phyloP scores from a whole-genome alignment of 2,113 vertebrate genomes.

The Nothobranchius kuhntae region DNA sequence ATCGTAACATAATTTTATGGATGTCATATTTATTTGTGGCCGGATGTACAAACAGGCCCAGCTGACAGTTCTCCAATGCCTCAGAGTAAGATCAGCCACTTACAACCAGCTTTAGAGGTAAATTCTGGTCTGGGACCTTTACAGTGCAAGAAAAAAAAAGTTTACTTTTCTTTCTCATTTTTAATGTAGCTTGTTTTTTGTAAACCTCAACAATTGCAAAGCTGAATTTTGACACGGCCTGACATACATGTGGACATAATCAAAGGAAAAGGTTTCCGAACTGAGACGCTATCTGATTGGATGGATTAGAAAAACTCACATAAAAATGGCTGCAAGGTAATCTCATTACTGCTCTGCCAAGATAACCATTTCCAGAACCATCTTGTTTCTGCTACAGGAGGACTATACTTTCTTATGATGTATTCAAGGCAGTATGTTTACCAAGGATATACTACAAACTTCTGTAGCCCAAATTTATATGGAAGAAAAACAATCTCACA shows the following conservation, averaged over 20 bases:
- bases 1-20: slow-evolving; percentile 34
- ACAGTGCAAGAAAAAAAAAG: background rate
- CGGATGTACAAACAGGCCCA: slow-evolving; percentile 5
- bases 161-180: background rate
- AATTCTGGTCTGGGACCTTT: slow-evolving; percentile 18
- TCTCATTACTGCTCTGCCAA: slow-evolving; percentile 33
- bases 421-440: slow-evolving; percentile 6
- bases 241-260: slow-evolving; percentile 44
- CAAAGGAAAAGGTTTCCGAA: slow-evolving; percentile 32
- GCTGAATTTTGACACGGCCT: slow-evolving; percentile 13
- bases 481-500: too few relatives aligned
- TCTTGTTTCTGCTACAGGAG: slow-evolving; percentile 8
- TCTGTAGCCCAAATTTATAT: background rate
- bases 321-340: slow-evolving; percentile 23
- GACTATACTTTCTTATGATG: background rate
- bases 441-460: background rate
- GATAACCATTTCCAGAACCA: slow-evolving; percentile 50
- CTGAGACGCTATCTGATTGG: slow-evolving; percentile 40
- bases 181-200: slow-evolving; percentile 6
- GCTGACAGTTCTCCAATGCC: slow-evolving; percentile 23
- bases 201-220: slow-evolving; percentile 10
- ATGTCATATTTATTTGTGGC: slow-evolving; percentile 28
- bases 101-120: slow-evolving; percentile 21
- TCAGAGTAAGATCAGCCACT: slow-evolving; percentile 16
- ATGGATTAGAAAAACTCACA: slow-evolving; percentile 27